These are phyloP conservation scores for Folsomia manolachei DNA, from an alignment of 2,888 invertebrate species.

Conservation along the genomic window DNA sequence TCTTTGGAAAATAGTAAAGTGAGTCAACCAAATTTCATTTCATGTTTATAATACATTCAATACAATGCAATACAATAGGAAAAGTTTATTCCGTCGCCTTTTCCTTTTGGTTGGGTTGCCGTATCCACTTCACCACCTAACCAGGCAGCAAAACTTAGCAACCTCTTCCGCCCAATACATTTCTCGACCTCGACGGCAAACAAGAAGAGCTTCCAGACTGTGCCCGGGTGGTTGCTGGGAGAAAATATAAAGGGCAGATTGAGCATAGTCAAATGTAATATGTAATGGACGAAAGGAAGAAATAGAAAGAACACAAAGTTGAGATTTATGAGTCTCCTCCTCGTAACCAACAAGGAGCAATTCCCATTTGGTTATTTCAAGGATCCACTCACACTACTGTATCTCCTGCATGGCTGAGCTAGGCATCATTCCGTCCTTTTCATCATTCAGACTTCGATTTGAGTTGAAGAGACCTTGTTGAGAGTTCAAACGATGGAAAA, in stretches of 20 bases:
- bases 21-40: neutral
- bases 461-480: neutral
- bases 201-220: neutral
- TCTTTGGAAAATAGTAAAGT: neutral
- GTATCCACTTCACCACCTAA: too few relatives aligned
- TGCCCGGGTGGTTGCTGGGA: neutral
- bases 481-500: too few relatives aligned
- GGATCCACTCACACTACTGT: neutral
- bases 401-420: too few relatives aligned
- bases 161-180: too few relatives aligned
- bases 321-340: slow-evolving; percentile 32
- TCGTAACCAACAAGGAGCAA: slow-evolving; percentile 24
- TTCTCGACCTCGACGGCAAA: neutral
- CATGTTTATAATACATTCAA: neutral
- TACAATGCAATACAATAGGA: neutral
- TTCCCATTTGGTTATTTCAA: slow-evolving; percentile 25
- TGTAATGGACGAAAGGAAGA: slow-evolving; percentile 6
- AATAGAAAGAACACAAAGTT: slow-evolving; percentile 4
- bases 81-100: slow-evolving; percentile 16
- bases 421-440: neutral
- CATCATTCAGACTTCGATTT: too few relatives aligned
- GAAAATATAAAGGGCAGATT: slow-evolving; percentile 1
- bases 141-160: too few relatives aligned
- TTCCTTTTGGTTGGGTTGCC: too few relatives aligned
- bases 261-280: slow-evolving; percentile 7